Conservation (phyloP, 2,888 invertebrate genomes). For the Griposia aprilina region DNA sequence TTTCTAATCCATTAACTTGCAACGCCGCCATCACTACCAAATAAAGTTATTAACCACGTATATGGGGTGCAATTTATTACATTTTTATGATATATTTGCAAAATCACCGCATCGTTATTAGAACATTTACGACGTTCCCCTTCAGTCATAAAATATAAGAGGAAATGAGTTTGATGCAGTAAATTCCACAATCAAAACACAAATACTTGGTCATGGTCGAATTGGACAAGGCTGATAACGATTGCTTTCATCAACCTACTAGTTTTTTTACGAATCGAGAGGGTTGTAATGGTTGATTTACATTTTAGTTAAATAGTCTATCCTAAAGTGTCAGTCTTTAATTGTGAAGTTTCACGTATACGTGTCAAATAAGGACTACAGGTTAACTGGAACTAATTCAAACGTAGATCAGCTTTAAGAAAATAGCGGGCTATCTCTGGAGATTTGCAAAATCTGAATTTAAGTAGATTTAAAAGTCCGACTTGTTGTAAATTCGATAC, state of each 20-base stretch:
- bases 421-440: neutral
- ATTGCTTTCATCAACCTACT: constrained; percentile 7
- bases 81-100: constrained; percentile 57
- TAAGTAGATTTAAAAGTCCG: neutral
- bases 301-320: neutral
- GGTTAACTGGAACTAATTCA: neutral
- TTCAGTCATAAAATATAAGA: constrained; percentile 52
- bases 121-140: constrained; percentile 46
- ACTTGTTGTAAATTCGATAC: neutral
- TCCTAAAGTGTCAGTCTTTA: neutral
- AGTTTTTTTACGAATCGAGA: neutral
- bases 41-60: constrained; percentile 36
- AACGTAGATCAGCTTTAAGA: neutral
- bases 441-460: too few relatives aligned
- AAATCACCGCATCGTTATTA: constrained; percentile 55
- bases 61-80: constrained; percentile 40
- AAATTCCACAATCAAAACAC: constrained; percentile 46
- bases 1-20: too few relatives aligned
- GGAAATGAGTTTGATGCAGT: constrained; percentile 55
- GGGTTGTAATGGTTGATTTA: neutral
- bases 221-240: neutral
- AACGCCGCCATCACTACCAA: neutral
- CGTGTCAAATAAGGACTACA: neutral
- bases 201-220: constrained; percentile 18
- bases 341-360: neutral